Base-by-base conservation (phyloP, 2,113 vertebrate genomes). In the Casuarius casuarius region DNA sequence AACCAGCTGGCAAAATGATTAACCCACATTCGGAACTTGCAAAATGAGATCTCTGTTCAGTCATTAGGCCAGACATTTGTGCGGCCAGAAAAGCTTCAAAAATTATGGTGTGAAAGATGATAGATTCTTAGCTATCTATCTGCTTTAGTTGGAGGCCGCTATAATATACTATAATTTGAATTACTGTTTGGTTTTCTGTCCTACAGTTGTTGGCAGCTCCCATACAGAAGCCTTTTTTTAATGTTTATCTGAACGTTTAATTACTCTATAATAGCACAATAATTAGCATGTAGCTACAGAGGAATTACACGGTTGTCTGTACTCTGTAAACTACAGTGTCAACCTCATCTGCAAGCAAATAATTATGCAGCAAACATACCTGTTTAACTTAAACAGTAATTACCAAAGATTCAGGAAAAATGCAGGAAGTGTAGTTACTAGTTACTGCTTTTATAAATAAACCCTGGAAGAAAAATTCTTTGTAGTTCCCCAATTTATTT, bases 201-300 rank as follows among this genome's bases (percentile, higher is more conserved):
- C 35, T 62, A 22, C 7, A 12, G 79, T 86, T 95, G 78, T 63
- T 95, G 96, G 91, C 93, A 95, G 86, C 94, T 95, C 73, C 89
- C 35, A 52, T 35, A 65, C 75, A 86, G 93, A 81, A 81, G 79
- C 95, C 89, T 78, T 65, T 15, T 61, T 89, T 95, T 94, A 89
- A 72, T 72, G 46, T 89, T 94, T 81, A 94, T 97, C 95, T 97
- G 95, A 94, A 91, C 96, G 84, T 91, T 91, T 97, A 97, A 97
- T 98, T 95, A 88, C 92, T 92, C 89, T 54, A 7, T 94, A 97
- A 97, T 91, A 97, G 96, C 40, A 1, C 93, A 61, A 86, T 98
- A 97, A 98, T 97, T 96, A 91, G 94, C 70, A 17, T 20, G 86
- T 67, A 73, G 92, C 85, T 94, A 29, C 74, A 52, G 83, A 91